phyloP scores from a whole-genome alignment of 2,113 vertebrate species.

The Echinops telfairi region DNA sequence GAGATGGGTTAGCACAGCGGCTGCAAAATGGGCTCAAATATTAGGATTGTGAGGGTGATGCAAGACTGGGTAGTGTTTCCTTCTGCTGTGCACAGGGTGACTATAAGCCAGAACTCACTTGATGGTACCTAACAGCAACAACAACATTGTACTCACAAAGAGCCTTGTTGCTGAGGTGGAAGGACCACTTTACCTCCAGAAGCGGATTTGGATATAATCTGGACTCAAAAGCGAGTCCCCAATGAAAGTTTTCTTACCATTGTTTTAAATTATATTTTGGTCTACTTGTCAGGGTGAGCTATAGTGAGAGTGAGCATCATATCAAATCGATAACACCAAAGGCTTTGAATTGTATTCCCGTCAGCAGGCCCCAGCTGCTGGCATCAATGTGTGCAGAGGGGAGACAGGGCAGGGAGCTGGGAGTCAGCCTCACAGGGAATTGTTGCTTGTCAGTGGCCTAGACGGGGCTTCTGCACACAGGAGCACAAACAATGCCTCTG shows the following conservation, averaged over 20 bases:
- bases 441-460: slow-evolving; percentile 67
- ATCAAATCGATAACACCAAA: background rate
- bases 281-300: slow-evolving; percentile 73
- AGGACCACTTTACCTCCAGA: slow-evolving; percentile 78
- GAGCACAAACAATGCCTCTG: background rate
- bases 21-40: too few relatives aligned
- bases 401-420: slow-evolving; percentile 16
- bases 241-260: background rate
- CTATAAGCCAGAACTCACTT: too few relatives aligned
- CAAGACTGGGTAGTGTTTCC: too few relatives aligned
- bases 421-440: slow-evolving; percentile 76
- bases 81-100: too few relatives aligned
- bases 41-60: too few relatives aligned
- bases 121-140: too few relatives aligned
- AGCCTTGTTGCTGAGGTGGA: slow-evolving; percentile 83
- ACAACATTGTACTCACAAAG: too few relatives aligned
- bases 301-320: slow-evolving; percentile 66
- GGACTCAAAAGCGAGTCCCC: background rate
- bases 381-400: background rate
- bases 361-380: slow-evolving; percentile 60
- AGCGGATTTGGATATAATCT: slow-evolving; percentile 80
- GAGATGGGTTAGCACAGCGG: too few relatives aligned
- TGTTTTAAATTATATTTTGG: slow-evolving; percentile 70
- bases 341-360: slow-evolving; percentile 38
- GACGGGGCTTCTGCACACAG: background rate